Evolutionary conservation across 2,113 vertebrate genomes (phyloP).

Genomic region (Leucopsar rothschildi): DNA sequence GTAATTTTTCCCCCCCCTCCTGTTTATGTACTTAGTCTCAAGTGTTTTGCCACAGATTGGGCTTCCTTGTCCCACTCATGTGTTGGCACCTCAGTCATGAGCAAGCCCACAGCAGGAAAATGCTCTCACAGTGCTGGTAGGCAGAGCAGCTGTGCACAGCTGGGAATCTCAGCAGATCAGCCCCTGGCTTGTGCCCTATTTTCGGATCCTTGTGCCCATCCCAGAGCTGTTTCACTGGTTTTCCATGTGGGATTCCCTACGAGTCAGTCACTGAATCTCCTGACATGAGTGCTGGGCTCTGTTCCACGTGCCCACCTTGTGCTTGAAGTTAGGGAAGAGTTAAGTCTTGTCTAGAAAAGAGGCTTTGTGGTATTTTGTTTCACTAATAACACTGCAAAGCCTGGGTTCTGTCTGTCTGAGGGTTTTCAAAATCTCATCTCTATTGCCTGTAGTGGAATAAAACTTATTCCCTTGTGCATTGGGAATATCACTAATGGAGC

Average conservation of each 20-base stretch:
- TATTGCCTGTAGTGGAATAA: neutral
- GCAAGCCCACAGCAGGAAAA: neutral
- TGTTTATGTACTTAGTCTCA: accelerated
- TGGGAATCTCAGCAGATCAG: neutral
- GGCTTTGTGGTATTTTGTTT: neutral
- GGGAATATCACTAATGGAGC: conserved; percentile 41
- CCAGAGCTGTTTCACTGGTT: neutral
- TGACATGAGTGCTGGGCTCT: neutral
- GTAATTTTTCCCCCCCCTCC: accelerated
- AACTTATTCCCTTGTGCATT: conserved; percentile 15
- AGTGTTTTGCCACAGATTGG: neutral
- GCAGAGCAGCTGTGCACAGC: neutral
- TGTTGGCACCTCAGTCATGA: neutral
- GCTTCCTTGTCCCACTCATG: neutral
- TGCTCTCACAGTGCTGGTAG: accelerated
- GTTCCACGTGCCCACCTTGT: accelerated
- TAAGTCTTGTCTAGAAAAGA: neutral
- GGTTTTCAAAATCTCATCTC: neutral
- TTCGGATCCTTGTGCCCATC: neutral
- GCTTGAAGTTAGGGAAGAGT: neutral
- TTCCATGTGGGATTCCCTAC: neutral
- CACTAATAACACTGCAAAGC: conserved; percentile 31
- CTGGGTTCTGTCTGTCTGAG: neutral
- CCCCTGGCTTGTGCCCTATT: neutral
- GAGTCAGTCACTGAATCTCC: neutral